Percentiles rank a stretch among this genome's conserved stretches.
Conservation (phyloP, 2,113 vertebrate genomes). For the Hepsetus odoe region DNA sequence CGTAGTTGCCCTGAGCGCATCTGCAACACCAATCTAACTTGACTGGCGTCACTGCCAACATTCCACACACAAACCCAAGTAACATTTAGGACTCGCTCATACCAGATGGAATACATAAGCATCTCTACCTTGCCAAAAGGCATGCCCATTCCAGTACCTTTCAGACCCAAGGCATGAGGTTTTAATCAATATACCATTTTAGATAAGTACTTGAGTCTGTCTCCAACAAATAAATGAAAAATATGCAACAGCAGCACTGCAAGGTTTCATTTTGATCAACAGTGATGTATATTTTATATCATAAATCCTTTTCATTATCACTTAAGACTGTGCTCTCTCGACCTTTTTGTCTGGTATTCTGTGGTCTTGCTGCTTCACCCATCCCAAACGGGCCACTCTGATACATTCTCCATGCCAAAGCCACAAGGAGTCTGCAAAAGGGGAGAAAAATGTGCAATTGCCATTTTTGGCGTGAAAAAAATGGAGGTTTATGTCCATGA, state of each 20-base stretch:
- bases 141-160: constrained; percentile 27
- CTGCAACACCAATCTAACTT: constrained; percentile 20
- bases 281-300: not conserved
- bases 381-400: constrained; percentile 22
- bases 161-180: not conserved
- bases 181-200: constrained; percentile 9
- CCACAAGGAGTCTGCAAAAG: constrained; percentile 41
- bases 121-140: constrained; percentile 23
- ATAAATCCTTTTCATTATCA: not conserved
- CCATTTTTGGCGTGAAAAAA: constrained; percentile 31
- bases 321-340: not conserved
- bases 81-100: not conserved
- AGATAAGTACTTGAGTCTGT: not conserved
- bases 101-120: constrained; percentile 24
- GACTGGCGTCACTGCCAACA: constrained; percentile 34
- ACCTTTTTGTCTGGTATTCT: constrained; percentile 10
- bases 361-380: constrained; percentile 17
- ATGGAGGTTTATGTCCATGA: constrained; percentile 14
- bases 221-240: not conserved
- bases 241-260: not conserved
- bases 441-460: constrained; percentile 44
- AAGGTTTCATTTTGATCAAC: not conserved
- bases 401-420: constrained; percentile 30
- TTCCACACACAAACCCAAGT: constrained; percentile 40
- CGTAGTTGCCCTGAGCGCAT: constrained; percentile 10